A percentile compares a stretch with the other conserved stretches of the same genome.
Conservation (phyloP, 2,888 invertebrate species). For the Minunthozetes semirufus region DNA sequence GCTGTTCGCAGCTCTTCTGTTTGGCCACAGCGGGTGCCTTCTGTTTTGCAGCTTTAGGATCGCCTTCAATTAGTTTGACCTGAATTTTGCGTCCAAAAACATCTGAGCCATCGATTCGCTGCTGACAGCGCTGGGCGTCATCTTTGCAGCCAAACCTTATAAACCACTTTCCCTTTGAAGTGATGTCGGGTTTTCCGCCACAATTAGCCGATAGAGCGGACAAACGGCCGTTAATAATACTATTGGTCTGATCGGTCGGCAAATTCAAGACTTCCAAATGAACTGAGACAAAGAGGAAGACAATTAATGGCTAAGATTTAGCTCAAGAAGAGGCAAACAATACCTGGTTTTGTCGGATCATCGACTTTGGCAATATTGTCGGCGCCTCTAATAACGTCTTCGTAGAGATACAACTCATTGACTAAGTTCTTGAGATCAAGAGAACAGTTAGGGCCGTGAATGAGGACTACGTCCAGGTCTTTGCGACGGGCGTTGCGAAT, state of each 20-base stretch:
- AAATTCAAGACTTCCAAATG: background rate
- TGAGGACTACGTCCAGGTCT: background rate
- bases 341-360: background rate
- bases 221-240: background rate
- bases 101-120: background rate
- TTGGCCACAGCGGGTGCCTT: too few relatives aligned
- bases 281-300: background rate
- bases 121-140: background rate
- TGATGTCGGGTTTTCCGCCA: background rate
- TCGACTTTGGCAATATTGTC: background rate
- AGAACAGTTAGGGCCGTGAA: background rate
- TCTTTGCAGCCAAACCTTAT: background rate
- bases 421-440: background rate
- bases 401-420: background rate
- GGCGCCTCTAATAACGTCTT: background rate
- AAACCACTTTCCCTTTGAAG: background rate
- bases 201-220: too few relatives aligned
- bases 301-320: background rate
- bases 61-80: background rate
- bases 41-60: too few relatives aligned
- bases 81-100: background rate
- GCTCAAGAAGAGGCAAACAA: background rate
- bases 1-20: too few relatives aligned
- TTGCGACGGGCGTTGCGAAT: constrained; percentile 2
- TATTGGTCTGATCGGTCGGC: background rate